Evolutionary conservation across 2,888 invertebrate species (phyloP), one percentile per base, ranked within the genome.

Genomic region (Lithophane semibrunnea): DNA sequence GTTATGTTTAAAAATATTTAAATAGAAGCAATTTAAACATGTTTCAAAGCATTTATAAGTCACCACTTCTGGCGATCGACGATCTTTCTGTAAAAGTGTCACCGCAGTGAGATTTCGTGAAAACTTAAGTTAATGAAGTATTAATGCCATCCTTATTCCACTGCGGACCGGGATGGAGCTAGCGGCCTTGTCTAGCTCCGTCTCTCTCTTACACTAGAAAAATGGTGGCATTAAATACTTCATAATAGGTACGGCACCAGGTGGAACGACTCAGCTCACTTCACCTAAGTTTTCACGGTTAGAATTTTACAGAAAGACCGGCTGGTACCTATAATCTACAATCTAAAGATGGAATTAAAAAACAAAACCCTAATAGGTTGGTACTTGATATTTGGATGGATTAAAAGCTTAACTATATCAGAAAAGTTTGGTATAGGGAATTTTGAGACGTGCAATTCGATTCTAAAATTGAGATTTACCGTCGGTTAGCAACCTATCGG

Each of bases 31-130:
- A 65, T 47, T 65, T 66, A 66, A 29, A 49, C 47, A 29, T 24
- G 37, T 49, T 60, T 37, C 37, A 24, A 70, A 73, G 47, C 47
- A 72, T 72, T n/a, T 49, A 16, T 29, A 49, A 29, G 29, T 29
- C 52, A 8, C 29, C 12, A 47, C 10, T 66, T 66, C 24, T 10
- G 24, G 12, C 12, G 3, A 18, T 37, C 37, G 24, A 7, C 7
- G 2, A 18, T 37, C 37, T 37, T n/a, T 63, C 4, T 42, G 4
- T 13, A 42, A 8, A 8, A 42, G 16, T 64, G 16, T 44, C 64
- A 65, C 2, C 3, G 37, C 37, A 2, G 29, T 29, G 29, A 29
- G 29, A 29, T 29, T 29, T 3, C 37, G 37, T 61, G 18, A 61
- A 61, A 61, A 61, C 0, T 37, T 37, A 37, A 37, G 37, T 10